These are phyloP conservation scores for Meriones unguiculatus DNA, from an alignment of 2,113 vertebrate species.

Conservation along the genomic window DNA sequence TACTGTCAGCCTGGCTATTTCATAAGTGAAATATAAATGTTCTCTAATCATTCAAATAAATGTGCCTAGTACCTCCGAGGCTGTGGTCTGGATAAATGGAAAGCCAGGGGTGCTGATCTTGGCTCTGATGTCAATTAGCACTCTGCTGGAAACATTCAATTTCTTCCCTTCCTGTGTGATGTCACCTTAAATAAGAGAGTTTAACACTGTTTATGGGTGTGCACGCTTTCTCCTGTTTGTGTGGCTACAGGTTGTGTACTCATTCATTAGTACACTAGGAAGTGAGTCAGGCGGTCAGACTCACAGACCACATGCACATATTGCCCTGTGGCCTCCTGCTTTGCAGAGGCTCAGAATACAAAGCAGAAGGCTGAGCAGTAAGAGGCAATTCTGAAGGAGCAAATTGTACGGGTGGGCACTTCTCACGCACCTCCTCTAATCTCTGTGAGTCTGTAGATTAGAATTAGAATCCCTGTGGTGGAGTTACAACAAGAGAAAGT, in stretches of 20 bases:
- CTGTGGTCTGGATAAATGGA: background rate
- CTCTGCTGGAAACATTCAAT: background rate
- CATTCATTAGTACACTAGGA: background rate
- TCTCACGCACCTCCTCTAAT: background rate
- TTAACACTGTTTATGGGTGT: background rate
- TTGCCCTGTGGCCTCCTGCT: background rate
- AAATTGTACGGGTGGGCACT: background rate
- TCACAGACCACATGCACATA: fast-evolving
- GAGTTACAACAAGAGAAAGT: background rate
- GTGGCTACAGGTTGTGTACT: background rate
- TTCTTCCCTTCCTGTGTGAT: background rate
- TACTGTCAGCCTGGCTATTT: background rate
- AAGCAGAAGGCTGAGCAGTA: background rate
- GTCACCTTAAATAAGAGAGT: background rate
- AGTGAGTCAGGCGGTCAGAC: background rate
- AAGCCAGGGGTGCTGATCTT: background rate
- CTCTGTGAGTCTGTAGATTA: background rate
- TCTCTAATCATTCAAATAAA: background rate
- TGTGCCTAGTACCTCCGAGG: background rate
- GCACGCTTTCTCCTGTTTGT: background rate
- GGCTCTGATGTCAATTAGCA: background rate
- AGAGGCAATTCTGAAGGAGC: background rate
- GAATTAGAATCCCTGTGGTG: background rate
- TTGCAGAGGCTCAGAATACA: background rate
- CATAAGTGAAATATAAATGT: conserved; percentile 11